Percentiles rank a stretch among this genome's conserved stretches.
Conservation (phyloP, 1,140 invertebrate genomes). For the Listronotus bonariensis region DNA sequence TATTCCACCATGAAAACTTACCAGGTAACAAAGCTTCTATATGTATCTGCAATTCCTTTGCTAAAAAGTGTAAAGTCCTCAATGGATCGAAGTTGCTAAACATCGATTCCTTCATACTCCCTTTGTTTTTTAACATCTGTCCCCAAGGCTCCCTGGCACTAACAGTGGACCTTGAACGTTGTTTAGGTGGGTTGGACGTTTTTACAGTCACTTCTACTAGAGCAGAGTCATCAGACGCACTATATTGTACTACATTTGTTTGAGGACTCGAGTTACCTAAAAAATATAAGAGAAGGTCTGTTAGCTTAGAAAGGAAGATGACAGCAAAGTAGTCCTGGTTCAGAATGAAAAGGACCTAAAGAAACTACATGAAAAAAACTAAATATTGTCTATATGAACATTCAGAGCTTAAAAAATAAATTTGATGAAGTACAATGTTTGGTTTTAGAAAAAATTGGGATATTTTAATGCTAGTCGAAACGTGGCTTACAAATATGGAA, state of each 20-base stretch:
- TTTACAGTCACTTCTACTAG: constrained; percentile 36
- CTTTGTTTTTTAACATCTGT: constrained; percentile 43
- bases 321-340: too few species aligned
- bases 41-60: constrained; percentile 49
- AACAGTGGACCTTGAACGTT: constrained; percentile 36
- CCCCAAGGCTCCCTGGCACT: constrained; percentile 47
- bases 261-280: constrained; percentile 1
- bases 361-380: too few species aligned
- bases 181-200: constrained; percentile 39
- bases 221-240: constrained; percentile 33
- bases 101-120: constrained; percentile 43
- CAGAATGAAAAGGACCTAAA: too few species aligned
- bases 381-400: too few species aligned
- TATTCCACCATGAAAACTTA: too few species aligned
- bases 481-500: too few species aligned
- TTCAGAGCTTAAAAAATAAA: too few species aligned
- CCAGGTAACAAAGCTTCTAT: constrained; percentile 40
- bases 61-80: constrained; percentile 51
- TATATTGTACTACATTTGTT: constrained; percentile 9
- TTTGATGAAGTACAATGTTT: too few species aligned
- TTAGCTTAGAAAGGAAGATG: too few species aligned
- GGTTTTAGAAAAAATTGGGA: too few species aligned
- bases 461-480: too few species aligned
- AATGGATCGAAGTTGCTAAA: constrained; percentile 53
- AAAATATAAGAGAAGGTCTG: too few species aligned